These are phyloP conservation scores for Eupleurogrammus muticus DNA, from an alignment of 2,797 vertebrate species.

Conservation along the genomic window DNA sequence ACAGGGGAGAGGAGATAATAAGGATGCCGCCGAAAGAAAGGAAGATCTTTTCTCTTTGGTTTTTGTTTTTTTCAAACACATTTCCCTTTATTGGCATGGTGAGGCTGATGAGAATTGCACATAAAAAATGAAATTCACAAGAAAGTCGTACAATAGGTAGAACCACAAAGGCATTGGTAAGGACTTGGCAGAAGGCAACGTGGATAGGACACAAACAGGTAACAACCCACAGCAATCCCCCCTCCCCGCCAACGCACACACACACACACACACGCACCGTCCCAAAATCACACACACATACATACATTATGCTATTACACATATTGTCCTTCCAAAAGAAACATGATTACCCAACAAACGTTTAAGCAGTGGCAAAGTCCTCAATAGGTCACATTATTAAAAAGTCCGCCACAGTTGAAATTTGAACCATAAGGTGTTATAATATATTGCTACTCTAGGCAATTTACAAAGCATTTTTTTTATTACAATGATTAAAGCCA, in stretches of 20 bases:
- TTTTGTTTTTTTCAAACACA: conserved; percentile 90
- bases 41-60: conserved; percentile 41
- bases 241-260: conserved; percentile 31
- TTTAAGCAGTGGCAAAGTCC: conserved; percentile 91
- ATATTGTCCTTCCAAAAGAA: conserved; percentile 91
- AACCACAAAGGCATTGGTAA: conserved; percentile 97
- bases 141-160: conserved; percentile 96
- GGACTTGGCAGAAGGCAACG: conserved; percentile 93
- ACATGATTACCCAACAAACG: conserved; percentile 90
- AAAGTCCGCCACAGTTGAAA: conserved; percentile 93
- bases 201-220: conserved; percentile 88
- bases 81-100: conserved; percentile 99
- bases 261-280: conserved; percentile 65
- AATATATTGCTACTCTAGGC: conserved; percentile 98
- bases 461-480: conserved; percentile 93
- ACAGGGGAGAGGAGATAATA: conserved; percentile 45
- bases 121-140: conserved; percentile 96
- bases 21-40: conserved; percentile 44
- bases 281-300: conserved; percentile 66
- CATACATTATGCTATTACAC: conserved; percentile 77
- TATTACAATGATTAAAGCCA: conserved; percentile 96
- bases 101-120: conserved; percentile 98
- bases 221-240: conserved; percentile 73
- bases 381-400: conserved; percentile 92
- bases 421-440: conserved; percentile 92